Conservation (phyloP, 1,140 invertebrate species). For the Monochamus saltuarius region DNA sequence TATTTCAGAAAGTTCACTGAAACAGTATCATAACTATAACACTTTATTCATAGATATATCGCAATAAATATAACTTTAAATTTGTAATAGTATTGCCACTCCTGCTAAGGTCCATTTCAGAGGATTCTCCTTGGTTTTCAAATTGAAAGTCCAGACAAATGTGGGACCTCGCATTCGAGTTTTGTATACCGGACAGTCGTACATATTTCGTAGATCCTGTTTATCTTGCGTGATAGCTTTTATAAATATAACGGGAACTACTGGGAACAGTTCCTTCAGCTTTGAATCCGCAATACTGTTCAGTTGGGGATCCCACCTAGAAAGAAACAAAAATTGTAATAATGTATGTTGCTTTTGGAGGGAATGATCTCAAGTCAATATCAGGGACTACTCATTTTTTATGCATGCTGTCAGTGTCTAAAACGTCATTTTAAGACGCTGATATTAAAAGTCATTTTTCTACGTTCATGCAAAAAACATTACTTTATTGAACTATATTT, state of each 20-base stretch:
- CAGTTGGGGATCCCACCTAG: conserved; percentile 73
- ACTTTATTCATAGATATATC: background rate
- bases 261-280: conserved; percentile 85
- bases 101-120: conserved; percentile 92
- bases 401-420: no score
- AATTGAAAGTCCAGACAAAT: conserved; percentile 94
- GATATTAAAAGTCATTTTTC: no score
- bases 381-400: no score
- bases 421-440: no score
- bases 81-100: conserved; percentile 82
- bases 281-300: conserved; percentile 80
- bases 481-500: no score
- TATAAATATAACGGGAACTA: conserved; percentile 91
- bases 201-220: conserved; percentile 81
- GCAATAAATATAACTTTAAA: conserved; percentile 50
- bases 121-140: conserved; percentile 85
- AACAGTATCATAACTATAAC: background rate
- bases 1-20: background rate
- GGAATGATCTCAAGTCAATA: no score
- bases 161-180: conserved; percentile 83
- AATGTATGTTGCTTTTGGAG: background rate
- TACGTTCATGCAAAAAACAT: no score
- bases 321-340: conserved; percentile 17
- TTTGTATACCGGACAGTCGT: conserved; percentile 93
- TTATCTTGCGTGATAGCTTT: conserved; percentile 87